phyloP scores from a whole-genome alignment of 2,113 vertebrate genomes.

The Cynopterus brachyotis region DNA sequence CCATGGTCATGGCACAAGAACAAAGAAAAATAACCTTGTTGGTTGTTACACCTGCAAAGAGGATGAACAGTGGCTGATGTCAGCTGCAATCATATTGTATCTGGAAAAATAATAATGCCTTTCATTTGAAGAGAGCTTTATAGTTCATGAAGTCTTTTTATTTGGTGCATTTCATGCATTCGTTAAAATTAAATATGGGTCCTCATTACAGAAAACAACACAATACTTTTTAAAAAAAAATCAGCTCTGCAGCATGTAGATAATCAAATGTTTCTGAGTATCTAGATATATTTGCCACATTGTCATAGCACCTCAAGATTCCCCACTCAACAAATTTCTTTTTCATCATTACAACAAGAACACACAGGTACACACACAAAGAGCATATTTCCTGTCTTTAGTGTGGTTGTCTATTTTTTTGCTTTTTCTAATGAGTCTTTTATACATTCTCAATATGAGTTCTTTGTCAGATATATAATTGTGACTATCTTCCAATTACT shows the following conservation, averaged over 20 bases:
- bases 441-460: neutral
- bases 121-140: conserved; percentile 23
- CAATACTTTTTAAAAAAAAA: neutral
- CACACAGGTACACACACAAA: neutral
- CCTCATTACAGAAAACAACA: neutral
- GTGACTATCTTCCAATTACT: neutral
- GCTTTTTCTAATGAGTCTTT: neutral
- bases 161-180: neutral
- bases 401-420: neutral
- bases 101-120: conserved; percentile 48
- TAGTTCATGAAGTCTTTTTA: neutral
- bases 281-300: neutral
- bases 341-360: neutral
- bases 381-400: neutral
- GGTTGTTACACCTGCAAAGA: conserved; percentile 58
- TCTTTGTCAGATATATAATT: neutral
- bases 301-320: neutral
- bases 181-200: neutral
- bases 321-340: neutral
- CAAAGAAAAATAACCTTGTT: conserved; percentile 41
- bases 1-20: conserved; percentile 40
- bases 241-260: neutral
- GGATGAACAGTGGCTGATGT: neutral
- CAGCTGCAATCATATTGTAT: neutral
- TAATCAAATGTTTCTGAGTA: neutral